These are phyloP conservation scores for Serranus cabrilla DNA, from an alignment of 2,797 vertebrate species.

Conservation along the genomic window DNA sequence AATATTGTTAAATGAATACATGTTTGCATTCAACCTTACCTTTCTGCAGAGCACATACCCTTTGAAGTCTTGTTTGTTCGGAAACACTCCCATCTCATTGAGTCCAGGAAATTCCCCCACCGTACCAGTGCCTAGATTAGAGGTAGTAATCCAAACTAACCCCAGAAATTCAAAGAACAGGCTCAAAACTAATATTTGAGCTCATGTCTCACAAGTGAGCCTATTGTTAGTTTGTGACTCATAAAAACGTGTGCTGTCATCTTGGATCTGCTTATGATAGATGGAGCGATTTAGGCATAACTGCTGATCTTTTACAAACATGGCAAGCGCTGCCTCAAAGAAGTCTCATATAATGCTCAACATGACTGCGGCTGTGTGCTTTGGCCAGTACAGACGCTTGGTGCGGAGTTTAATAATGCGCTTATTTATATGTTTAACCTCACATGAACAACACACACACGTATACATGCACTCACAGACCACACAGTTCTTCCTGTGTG, in stretches of 20 bases:
- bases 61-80: conserved; percentile 86
- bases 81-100: conserved; percentile 83
- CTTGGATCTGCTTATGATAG: conserved; percentile 72
- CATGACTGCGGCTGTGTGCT: conserved; percentile 46
- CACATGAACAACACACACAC: conserved; percentile 35
- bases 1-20: conserved; percentile 81
- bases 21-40: conserved; percentile 83
- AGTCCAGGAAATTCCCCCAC: conserved; percentile 80
- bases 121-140: conserved; percentile 75
- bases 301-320: conserved; percentile 76
- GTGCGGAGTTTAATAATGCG: conserved; percentile 43
- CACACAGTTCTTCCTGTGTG: conserved; percentile 43
- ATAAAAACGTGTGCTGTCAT: conserved; percentile 74
- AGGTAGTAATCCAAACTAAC: conserved; percentile 81
- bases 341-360: conserved; percentile 48
- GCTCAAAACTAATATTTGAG: conserved; percentile 83
- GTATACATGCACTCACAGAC: conserved; percentile 24
- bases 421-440: conserved; percentile 50
- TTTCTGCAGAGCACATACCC: conserved; percentile 74
- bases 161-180: conserved; percentile 82
- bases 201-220: conserved; percentile 81
- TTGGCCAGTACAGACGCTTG: conserved; percentile 9
- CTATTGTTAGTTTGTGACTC: conserved; percentile 80
- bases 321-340: conserved; percentile 46
- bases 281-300: conserved; percentile 69